Conservation (phyloP, 2,797 vertebrate species). For the Centroberyx gerrardi region DNA sequence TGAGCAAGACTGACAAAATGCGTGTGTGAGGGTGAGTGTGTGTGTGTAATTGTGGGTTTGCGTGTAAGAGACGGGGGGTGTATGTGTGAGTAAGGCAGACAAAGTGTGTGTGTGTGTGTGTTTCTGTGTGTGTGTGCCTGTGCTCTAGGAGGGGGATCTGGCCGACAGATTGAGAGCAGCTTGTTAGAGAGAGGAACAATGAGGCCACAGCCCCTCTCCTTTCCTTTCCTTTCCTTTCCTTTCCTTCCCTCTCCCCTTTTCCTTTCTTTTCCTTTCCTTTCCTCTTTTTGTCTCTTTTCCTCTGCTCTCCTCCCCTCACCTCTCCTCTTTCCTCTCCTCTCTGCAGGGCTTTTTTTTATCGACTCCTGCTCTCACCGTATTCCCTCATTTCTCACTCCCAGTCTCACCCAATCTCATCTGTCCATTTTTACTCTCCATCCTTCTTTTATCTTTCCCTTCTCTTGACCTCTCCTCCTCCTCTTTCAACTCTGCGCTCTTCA, state of each 20-base stretch:
- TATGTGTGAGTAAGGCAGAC: conserved; percentile 21
- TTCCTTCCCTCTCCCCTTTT: conserved; percentile 5
- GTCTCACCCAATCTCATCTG: conserved; percentile 16
- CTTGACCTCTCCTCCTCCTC: conserved; percentile 15
- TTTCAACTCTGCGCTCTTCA: conserved; percentile 17
- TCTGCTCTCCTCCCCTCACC: conserved; percentile 1
- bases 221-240: conserved; percentile 49
- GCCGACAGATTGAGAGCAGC: conserved; percentile 87
- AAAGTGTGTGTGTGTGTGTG: conserved; percentile 8
- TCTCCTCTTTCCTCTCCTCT: conserved; percentile 15
- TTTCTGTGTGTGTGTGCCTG: conserved; percentile 42
- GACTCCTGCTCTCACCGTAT: conserved; percentile 7
- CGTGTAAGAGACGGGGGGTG: conserved; percentile 35
- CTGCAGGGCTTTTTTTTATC: background rate
- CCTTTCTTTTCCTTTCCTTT: background rate
- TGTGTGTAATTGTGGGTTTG: conserved; percentile 33
- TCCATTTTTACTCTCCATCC: conserved; percentile 19
- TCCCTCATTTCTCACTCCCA: conserved; percentile 5
- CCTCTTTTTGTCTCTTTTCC: background rate
- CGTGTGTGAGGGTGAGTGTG: conserved; percentile 63
- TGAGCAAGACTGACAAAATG: conserved; percentile 4
- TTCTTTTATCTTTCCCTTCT: background rate
- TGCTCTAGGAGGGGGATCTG: conserved; percentile 80
- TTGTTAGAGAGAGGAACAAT: conserved; percentile 85
- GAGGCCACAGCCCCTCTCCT: conserved; percentile 73